Evolutionary conservation across 2,797 vertebrate species (phyloP), one percentile per base, ranked within the genome.

Genomic region (Craterocephalus amniculus): DNA sequence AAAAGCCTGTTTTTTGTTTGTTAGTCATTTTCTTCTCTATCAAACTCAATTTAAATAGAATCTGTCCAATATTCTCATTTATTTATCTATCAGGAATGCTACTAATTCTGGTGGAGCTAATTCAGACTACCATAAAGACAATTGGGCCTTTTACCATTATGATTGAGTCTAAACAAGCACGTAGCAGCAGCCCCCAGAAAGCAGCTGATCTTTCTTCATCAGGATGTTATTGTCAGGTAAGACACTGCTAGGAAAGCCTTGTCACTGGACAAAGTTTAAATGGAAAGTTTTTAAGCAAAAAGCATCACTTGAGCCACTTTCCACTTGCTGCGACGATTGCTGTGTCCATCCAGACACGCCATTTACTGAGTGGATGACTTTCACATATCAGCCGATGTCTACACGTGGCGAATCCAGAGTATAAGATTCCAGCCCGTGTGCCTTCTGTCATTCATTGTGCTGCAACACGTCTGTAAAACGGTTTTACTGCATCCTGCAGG

Each of bases 381-480:
- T 2, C 8, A n/a, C 2, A 18, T 9, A 45, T n/a, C 43, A 3
- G 43, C 43, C 10, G 43, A 45, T 9, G 48, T 51, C 48, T 26
- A 51, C 48, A 51, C 4, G n/a, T 51, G 11, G 48, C n/a, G 10
- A 51, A 26, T 4, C 9, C 20, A 49, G 45, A 49, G 45, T 6
- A 40, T n/a, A 45, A 52, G 24, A 16, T 8, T 54, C 26, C 26
- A 54, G 24, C 51, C 51, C 8, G 51, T 49, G 65, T 27, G 12
- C 51, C 26, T 57, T 7, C 16, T 32, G 2, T 31, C 11, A 13
- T 26, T 38, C 6, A 18, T 29, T 52, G 60, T 24, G 27, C 18
- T 59, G 58, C 67, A 57, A 57, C 20, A 29, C 12, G 0, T 61
- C 34, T 66, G 40, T 48, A 32, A 48, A 68, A 71, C 13, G 14